A percentile compares a stretch with the other conserved stretches of the same genome.
These are phyloP conservation scores for Acleris laterana DNA, from an alignment of 2,888 invertebrate genomes.

Conservation along the genomic window DNA sequence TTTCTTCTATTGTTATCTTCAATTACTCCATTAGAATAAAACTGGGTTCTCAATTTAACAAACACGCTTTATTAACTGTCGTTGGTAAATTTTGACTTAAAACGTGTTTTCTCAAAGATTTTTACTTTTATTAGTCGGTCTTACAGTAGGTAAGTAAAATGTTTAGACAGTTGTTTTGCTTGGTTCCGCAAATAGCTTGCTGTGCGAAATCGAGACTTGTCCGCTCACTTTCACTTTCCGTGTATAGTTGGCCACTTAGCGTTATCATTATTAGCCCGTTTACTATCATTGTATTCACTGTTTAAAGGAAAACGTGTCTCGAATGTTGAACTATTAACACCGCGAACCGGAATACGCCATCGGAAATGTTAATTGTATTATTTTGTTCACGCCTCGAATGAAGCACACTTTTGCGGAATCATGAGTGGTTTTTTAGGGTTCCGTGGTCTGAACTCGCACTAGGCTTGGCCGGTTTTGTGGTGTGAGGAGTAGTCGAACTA, in stretches of 20 bases:
- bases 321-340: constrained; percentile 4
- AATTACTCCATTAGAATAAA: background rate
- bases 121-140: constrained; percentile 1
- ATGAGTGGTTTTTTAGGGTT: constrained; percentile 1
- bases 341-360: constrained; percentile 14
- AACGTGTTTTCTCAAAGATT: background rate
- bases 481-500: no score
- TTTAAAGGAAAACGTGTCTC: constrained; percentile 37
- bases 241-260: constrained; percentile 44
- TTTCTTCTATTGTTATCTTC: background rate
- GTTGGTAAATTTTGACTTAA: no score
- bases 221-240: constrained; percentile 66
- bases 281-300: constrained; percentile 42
- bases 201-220: constrained; percentile 68
- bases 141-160: constrained; percentile 6
- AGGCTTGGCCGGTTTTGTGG: no score
- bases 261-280: constrained; percentile 58
- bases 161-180: constrained; percentile 38
- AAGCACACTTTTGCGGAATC: constrained; percentile 9
- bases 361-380: constrained; percentile 18
- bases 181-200: constrained; percentile 52
- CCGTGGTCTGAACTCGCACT: no score
- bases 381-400: constrained; percentile 14
- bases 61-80: background rate
- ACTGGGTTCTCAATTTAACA: background rate